phyloP scores from a whole-genome alignment of 2,113 vertebrate genomes.

The Proterorhinus semilunaris region DNA sequence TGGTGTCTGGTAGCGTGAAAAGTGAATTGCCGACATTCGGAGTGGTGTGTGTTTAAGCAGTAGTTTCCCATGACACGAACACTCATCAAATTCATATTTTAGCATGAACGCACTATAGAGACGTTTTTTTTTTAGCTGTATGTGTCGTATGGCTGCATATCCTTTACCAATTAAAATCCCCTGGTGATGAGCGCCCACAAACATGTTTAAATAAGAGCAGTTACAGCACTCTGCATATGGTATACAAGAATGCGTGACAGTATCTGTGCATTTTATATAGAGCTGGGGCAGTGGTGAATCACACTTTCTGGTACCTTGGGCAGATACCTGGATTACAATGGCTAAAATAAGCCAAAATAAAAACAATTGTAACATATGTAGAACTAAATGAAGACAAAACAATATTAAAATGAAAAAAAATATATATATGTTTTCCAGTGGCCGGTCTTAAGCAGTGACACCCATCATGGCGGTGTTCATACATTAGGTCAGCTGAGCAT shows the following conservation, averaged over 20 bases:
- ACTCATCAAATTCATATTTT: conserved; percentile 12
- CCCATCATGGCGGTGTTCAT: too few species aligned
- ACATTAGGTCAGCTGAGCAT: too few species aligned
- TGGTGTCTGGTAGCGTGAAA: conserved; percentile 13
- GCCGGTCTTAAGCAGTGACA: too few species aligned
- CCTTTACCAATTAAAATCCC: conserved; percentile 22
- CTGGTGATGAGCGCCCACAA: conserved; percentile 5
- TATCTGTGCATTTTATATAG: not conserved
- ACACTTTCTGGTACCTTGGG: too few species aligned
- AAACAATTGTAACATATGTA: too few species aligned
- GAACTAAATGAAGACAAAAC: too few species aligned
- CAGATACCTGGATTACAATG: not conserved
- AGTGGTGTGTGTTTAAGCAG: conserved; percentile 10
- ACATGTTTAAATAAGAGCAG: not conserved
- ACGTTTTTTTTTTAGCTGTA: conserved; percentile 27
- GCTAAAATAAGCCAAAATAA: not conserved
- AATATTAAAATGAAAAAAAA: too few species aligned
- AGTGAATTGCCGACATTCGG: conserved; percentile 18
- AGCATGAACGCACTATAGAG: conserved; percentile 3
- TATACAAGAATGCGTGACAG: not conserved
- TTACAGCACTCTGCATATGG: not conserved
- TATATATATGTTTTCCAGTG: too few species aligned
- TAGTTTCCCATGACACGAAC: conserved; percentile 18
- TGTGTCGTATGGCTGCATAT: conserved; percentile 10
- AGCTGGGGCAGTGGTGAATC: not conserved